phyloP scores from a whole-genome alignment of 1,140 invertebrate genomes.

The Brevipalpus yothersi region DNA sequence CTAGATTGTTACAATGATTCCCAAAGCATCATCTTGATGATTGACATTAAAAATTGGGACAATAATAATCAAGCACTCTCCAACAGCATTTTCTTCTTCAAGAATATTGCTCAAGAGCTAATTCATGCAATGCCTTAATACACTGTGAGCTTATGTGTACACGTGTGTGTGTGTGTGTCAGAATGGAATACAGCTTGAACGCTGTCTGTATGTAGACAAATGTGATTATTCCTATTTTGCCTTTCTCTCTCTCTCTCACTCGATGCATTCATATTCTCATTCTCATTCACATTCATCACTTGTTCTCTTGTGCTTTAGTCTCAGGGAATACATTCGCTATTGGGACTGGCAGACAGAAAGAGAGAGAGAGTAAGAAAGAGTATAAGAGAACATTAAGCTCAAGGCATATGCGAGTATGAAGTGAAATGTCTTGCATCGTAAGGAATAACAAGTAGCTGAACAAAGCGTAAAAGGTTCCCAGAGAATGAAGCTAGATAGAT shows the following conservation, averaged over 20 bases:
- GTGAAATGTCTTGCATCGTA: neutral
- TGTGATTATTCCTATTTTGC: neutral
- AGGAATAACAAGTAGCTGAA: neutral
- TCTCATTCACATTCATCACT: neutral
- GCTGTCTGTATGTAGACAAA: neutral
- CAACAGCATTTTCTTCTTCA: no score
- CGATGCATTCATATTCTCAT: neutral
- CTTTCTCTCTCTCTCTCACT: neutral
- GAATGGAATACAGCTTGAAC: neutral
- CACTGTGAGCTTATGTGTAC: no score
- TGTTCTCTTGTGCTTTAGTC: neutral
- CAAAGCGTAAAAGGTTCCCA: neutral
- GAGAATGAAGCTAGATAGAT: neutral
- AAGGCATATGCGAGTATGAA: no score
- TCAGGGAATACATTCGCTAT: neutral
- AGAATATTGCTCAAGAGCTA: no score
- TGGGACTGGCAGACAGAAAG: neutral
- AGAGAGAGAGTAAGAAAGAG: neutral
- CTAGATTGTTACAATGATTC: no score
- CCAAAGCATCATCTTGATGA: no score
- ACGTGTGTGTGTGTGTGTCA: neutral
- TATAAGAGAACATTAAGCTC: no score
- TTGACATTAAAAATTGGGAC: no score
- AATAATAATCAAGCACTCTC: no score
- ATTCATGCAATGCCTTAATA: no score